Evolutionary conservation across 2,888 invertebrate genomes (phyloP), one percentile per base, ranked within the genome.

Genomic region (Lomographa bimaculata): DNA sequence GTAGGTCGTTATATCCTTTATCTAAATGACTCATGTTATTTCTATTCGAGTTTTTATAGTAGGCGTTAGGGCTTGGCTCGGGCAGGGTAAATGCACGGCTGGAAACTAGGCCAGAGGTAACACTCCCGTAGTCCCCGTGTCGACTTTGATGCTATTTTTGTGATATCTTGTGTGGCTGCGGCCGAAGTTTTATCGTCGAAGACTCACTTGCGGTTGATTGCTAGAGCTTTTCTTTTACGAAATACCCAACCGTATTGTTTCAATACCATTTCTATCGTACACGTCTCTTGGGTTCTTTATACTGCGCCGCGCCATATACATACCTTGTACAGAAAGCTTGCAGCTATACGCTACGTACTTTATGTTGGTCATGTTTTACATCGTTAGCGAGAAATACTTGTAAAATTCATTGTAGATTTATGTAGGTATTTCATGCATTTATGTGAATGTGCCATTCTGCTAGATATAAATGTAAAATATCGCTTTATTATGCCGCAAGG

Each of bases 111-210:
- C 61, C 80, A 79, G 65, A 76, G 71, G 71, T 71, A 75, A 66
- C 74, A 64, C 68, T 59, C 62, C 57, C 55, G 60, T 53, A 50
- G 64, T 57, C 63, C 67, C 62, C 68, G 64, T 64, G 70, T 68
- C 66, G 67, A 63, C 73, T 75, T 78, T 74, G 77, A 78, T 76
- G 78, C 76, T 84, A 86, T 83, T 83, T 82, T 76, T 69, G 77
- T 77, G 71, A 77, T 67, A 66, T 61, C 66, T 71, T 71, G 68
- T 67, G 66, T 70, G 78, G 71, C 68, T 77, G 78, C 71, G 79
- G 83, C 75, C 64, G 59, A 54, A 60, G 69, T 75, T 77, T 76
- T 74, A 77, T 75, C 67, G 65, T 61, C 55, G 54, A 63, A 57
- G 60, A 64, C 66, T 66, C 64, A 57, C 57, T 69, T 67, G 65